Conservation (phyloP, 2,888 invertebrate genomes). For the Ophion slaviceki region DNA sequence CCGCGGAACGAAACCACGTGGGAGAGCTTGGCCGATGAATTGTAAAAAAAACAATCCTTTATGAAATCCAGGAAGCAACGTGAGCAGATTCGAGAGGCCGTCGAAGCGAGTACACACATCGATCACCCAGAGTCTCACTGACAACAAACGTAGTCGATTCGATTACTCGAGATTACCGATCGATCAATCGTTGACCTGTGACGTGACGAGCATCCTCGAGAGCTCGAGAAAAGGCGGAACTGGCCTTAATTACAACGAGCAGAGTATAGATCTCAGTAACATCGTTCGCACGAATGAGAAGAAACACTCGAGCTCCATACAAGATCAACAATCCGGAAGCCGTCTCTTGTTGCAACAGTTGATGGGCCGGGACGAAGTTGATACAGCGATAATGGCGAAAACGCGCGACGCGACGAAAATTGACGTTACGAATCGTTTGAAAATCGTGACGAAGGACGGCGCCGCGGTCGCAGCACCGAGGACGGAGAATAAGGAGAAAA, state of each 20-base stretch:
- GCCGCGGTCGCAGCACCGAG: conserved; percentile 32
- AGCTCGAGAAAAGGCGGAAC: conserved; percentile 25
- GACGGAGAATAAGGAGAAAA: conserved; percentile 79
- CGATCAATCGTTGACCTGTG: conserved; percentile 45
- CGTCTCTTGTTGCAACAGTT: conserved; percentile 86
- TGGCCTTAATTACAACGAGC: conserved; percentile 49
- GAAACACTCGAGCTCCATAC: conserved; percentile 57
- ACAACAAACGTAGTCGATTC: conserved; percentile 78
- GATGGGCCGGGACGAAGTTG: conserved; percentile 76
- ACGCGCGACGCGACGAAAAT: conserved; percentile 55
- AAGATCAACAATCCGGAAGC: conserved; percentile 66
- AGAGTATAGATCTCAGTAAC: conserved; percentile 53
- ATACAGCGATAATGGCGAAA: conserved; percentile 28
- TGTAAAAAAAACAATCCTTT: conserved; percentile 30
- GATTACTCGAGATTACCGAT: conserved; percentile 65
- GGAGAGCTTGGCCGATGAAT: not conserved
- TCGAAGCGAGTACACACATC: conserved; percentile 77
- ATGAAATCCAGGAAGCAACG: conserved; percentile 59
- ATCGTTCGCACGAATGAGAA: conserved; percentile 66
- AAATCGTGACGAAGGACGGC: conserved; percentile 27
- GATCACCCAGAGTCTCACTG: conserved; percentile 67
- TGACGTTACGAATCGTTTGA: conserved; percentile 31
- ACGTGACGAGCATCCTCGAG: conserved; percentile 32
- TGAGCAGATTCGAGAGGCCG: conserved; percentile 70
- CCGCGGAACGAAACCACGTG: not conserved